Percentiles rank a stretch among this genome's conserved stretches.
These are phyloP conservation scores for Tenodera sinensis DNA, from an alignment of 2,888 invertebrate species.

Conservation along the genomic window DNA sequence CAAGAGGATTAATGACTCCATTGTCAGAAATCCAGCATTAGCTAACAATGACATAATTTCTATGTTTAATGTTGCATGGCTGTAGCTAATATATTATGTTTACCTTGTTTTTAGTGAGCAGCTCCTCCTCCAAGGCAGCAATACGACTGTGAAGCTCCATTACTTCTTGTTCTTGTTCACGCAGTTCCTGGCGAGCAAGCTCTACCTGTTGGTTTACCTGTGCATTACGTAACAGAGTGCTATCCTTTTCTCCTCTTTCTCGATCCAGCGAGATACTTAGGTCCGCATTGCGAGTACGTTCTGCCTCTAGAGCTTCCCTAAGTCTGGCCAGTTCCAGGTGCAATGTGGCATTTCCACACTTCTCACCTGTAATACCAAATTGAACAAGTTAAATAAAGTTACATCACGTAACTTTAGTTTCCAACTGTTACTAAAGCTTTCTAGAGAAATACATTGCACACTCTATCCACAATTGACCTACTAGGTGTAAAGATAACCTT, in stretches of 20 bases:
- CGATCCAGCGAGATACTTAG: slow-evolving; percentile 37
- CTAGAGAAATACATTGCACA: no score
- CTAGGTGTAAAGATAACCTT: no score
- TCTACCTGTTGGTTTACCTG: slow-evolving; percentile 79
- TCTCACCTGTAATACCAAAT: slow-evolving; percentile 34
- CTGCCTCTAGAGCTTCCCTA: slow-evolving; percentile 40
- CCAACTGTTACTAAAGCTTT: no score
- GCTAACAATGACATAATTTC: no score
- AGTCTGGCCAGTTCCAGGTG: slow-evolving; percentile 39
- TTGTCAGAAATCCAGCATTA: no score
- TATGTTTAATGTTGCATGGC: no score
- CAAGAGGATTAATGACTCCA: no score
- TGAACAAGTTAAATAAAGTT: no score
- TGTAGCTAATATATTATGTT: no score
- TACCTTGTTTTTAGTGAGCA: slow-evolving; percentile 52
- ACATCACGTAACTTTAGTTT: no score
- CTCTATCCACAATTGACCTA: no score
- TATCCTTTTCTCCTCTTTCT: slow-evolving; percentile 72
- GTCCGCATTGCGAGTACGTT: slow-evolving; percentile 36
- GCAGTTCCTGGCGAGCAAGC: slow-evolving; percentile 67
- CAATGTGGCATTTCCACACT: slow-evolving; percentile 39
- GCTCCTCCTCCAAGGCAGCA: slow-evolving; percentile 51
- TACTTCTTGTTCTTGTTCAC: slow-evolving; percentile 64
- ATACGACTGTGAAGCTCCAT: slow-evolving; percentile 58
- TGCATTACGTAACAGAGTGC: slow-evolving; percentile 70